Evolutionary conservation across 2,113 vertebrate genomes (phyloP).

Genomic region (Alethe castanea): DNA sequence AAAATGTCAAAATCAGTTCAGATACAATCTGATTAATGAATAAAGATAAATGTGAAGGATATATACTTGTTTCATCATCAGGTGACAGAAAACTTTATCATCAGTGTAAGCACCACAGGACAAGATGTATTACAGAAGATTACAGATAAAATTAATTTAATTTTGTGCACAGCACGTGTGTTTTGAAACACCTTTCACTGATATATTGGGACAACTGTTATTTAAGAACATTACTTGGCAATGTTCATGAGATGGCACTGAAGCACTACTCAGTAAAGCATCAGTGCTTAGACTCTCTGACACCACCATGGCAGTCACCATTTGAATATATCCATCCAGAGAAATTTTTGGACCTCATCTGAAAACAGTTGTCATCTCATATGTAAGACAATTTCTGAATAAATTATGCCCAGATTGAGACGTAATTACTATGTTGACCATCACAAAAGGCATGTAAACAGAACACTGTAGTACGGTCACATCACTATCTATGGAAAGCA

Average conservation of each 20-base stretch:
- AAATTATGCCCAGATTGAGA: background rate
- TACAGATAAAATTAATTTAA: background rate
- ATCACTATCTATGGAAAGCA: background rate
- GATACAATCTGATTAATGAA: background rate
- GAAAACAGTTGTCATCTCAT: background rate
- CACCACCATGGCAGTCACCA: background rate
- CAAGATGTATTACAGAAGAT: background rate
- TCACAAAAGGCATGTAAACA: background rate
- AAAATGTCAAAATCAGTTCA: background rate
- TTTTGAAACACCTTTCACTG: background rate
- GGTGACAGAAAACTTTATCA: background rate
- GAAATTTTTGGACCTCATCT: background rate
- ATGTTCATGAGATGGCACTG: background rate
- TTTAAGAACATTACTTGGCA: background rate
- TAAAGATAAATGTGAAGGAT: background rate
- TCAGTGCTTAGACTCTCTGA: background rate
- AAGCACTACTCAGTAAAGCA: background rate
- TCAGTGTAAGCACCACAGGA: background rate
- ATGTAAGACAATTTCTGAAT: background rate
- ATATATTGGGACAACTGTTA: background rate
- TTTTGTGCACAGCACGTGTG: background rate
- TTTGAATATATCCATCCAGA: background rate
- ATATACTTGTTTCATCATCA: background rate
- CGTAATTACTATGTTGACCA: background rate
- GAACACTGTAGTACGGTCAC: background rate